Evolutionary conservation across 2,797 vertebrate species (phyloP).

Genomic region (Psittacula echo): DNA sequence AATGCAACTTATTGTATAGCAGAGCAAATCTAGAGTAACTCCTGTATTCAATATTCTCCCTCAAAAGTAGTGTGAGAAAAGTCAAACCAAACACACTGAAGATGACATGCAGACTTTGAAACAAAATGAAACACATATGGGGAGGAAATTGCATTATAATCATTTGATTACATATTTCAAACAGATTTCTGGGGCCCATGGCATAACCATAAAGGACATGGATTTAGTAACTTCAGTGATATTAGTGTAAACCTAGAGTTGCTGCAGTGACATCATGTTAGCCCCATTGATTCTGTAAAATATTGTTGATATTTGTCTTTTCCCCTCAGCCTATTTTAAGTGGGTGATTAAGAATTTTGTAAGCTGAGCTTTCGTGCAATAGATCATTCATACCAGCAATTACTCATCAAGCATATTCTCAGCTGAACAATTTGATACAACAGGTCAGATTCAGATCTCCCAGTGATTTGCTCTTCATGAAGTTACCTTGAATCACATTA

Average conservation of each 20-base stretch:
- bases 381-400: neutral
- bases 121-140: neutral
- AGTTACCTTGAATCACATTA: neutral
- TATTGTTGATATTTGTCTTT: neutral
- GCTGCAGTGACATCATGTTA: neutral
- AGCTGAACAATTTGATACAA: neutral
- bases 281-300: neutral
- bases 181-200: neutral
- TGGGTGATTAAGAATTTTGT: neutral
- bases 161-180: neutral
- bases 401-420: neutral
- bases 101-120: neutral
- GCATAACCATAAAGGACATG: neutral
- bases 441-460: neutral
- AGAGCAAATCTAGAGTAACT: neutral
- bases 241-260: neutral
- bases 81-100: neutral
- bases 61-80: neutral
- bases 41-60: neutral
- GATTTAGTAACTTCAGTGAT: neutral
- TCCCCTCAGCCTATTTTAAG: neutral
- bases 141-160: constrained; percentile 13
- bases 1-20: neutral
- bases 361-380: neutral
- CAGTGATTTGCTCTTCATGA: neutral